These are phyloP conservation scores for Probosciger aterrimus DNA, from an alignment of 2,113 vertebrate genomes.

Conservation along the genomic window DNA sequence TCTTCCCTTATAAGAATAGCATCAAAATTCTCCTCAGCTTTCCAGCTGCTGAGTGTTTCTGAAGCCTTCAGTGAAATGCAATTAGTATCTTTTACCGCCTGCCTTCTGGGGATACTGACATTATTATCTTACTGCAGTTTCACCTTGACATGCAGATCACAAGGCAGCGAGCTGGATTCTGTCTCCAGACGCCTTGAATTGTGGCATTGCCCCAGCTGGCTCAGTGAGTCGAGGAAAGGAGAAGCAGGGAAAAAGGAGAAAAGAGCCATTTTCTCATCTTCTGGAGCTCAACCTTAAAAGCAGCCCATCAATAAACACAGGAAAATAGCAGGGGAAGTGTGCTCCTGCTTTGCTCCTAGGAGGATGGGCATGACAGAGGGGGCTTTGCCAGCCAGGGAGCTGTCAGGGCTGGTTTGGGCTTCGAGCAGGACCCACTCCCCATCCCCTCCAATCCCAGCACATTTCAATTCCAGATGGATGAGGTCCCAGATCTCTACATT, in stretches of 20 bases:
- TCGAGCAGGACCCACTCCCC: background rate
- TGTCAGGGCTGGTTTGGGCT: background rate
- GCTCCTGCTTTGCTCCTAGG: background rate
- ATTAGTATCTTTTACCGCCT: conserved; percentile 71
- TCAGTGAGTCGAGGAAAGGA: background rate
- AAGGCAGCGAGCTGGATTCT: conserved; percentile 55
- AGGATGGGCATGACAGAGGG: background rate
- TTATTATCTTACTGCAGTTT: conserved; percentile 69
- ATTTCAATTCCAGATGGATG: background rate
- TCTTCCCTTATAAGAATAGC: conserved; percentile 54
- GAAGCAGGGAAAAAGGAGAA: background rate
- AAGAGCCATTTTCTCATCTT: background rate
- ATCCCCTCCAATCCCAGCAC: background rate
- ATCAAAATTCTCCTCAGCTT: conserved; percentile 70
- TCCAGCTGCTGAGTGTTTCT: conserved; percentile 65
- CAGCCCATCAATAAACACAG: background rate
- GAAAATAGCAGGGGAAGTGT: accelerated
- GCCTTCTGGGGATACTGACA: conserved; percentile 69
- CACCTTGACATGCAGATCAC: conserved; percentile 70
- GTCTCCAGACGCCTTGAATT: conserved; percentile 53
- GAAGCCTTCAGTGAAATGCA: conserved; percentile 72
- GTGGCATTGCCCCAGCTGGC: conserved; percentile 47
- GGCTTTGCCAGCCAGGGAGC: background rate
- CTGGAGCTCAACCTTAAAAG: background rate
- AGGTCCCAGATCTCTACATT: background rate